A percentile compares a stretch with the other conserved stretches of the same genome.
Conservation (phyloP, 2,888 invertebrate genomes). For the Polydrusus tereticollis region DNA sequence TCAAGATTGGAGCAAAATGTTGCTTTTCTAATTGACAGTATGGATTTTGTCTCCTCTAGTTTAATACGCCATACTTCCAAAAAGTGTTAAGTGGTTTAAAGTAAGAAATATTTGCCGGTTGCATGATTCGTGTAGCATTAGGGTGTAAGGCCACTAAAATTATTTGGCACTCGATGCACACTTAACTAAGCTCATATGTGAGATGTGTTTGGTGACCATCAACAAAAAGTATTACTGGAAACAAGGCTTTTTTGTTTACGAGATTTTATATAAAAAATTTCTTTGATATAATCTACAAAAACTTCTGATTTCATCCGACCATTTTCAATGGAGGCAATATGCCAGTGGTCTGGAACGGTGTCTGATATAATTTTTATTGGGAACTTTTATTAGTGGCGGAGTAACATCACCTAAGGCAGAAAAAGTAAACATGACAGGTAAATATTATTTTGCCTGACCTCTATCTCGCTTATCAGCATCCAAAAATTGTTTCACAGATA, state of each 20-base stretch:
- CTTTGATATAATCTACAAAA: conserved; percentile 8
- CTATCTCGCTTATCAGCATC: conserved; percentile 19
- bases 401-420: conserved; percentile 32
- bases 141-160: conserved; percentile 12
- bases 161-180: neutral
- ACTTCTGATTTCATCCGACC: conserved; percentile 31
- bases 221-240: conserved; percentile 21
- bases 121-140: conserved; percentile 47
- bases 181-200: neutral
- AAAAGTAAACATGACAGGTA: conserved; percentile 47
- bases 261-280: conserved; percentile 6
- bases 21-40: conserved; percentile 38
- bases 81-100: conserved; percentile 53
- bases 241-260: conserved; percentile 9
- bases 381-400: conserved; percentile 30
- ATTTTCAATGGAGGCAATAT: conserved; percentile 33
- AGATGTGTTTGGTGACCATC: conserved; percentile 28
- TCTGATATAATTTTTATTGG: conserved; percentile 23
- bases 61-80: conserved; percentile 52
- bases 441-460: conserved; percentile 39
- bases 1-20: conserved; percentile 53
- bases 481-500: conserved; percentile 5
- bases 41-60: conserved; percentile 52
- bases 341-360: conserved; percentile 40
- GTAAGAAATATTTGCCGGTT: conserved; percentile 55